Conservation (phyloP, 1,140 invertebrate genomes). For the Andrena cerasifolii region DNA sequence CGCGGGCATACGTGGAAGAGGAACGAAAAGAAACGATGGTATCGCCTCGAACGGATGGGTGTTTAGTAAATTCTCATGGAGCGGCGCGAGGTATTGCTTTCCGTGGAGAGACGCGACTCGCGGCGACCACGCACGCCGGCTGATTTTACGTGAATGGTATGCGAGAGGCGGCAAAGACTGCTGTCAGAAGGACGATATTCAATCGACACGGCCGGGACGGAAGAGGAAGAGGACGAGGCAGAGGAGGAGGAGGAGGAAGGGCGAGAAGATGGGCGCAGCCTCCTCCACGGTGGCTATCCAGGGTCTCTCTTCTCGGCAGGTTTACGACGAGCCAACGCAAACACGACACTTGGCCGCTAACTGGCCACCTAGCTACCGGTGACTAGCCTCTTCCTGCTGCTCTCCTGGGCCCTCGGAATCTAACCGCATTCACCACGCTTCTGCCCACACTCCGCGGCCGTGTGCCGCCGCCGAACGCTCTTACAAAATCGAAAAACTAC, state of each 20-base stretch:
- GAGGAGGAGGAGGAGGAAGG: conserved; percentile 46
- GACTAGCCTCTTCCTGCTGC: conserved; percentile 54
- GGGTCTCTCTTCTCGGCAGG: conserved; percentile 55
- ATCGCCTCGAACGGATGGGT: neutral
- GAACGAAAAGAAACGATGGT: conserved; percentile 27
- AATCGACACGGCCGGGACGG: conserved; percentile 22
- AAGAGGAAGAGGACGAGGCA: conserved; percentile 26
- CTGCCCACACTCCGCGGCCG: neutral
- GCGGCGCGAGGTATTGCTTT: neutral
- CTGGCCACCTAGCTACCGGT: conserved; percentile 76
- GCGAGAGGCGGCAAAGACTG: neutral
- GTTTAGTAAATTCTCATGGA: conserved; percentile 4
- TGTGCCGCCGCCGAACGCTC: neutral
- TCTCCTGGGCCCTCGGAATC: conserved; percentile 39
- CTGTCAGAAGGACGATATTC: conserved; percentile 29
- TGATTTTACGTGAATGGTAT: conserved; percentile 17
- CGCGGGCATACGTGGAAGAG: neutral
- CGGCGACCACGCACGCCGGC: neutral
- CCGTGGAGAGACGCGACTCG: neutral
- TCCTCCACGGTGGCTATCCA: conserved; percentile 39
- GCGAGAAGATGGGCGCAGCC: conserved; percentile 44
- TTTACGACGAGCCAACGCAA: conserved; percentile 77
- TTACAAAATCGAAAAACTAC: neutral
- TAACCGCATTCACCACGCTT: conserved; percentile 25
- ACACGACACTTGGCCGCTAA: conserved; percentile 75